A percentile compares a stretch with the other conserved stretches of the same genome.
phyloP scores from a whole-genome alignment of 2,888 invertebrate species.

The Nemurella pictetii region DNA sequence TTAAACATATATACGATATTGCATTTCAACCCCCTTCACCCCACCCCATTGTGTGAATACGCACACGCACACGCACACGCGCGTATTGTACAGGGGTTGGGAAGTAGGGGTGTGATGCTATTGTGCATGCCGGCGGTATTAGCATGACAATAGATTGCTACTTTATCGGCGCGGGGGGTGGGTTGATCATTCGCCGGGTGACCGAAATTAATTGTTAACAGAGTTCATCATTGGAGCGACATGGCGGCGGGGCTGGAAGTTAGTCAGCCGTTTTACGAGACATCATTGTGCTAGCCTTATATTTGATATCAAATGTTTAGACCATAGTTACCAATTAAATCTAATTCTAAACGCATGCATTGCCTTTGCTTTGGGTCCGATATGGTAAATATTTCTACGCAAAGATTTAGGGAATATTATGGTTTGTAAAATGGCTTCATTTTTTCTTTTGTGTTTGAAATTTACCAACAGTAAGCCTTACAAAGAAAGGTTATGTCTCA shows the following conservation, averaged over 20 bases:
- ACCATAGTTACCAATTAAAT: too few relatives aligned
- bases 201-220: neutral
- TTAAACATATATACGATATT: neutral
- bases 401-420: too few relatives aligned
- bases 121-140: neutral
- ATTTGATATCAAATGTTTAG: too few relatives aligned
- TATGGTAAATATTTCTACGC: too few relatives aligned
- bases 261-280: neutral
- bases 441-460: too few relatives aligned
- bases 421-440: too few relatives aligned
- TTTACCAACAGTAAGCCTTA: too few relatives aligned
- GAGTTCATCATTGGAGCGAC: neutral
- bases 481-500: too few relatives aligned
- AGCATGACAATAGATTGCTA: neutral
- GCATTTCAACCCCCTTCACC: neutral
- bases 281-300: too few relatives aligned
- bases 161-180: neutral
- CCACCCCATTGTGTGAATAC: neutral
- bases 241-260: neutral
- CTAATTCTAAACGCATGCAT: too few relatives aligned
- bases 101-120: neutral
- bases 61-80: too few relatives aligned
- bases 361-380: too few relatives aligned
- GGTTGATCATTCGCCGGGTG: neutral
- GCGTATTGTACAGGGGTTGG: neutral